Evolutionary conservation across 2,888 invertebrate species (phyloP), one percentile per base, ranked within the genome.

Genomic region (Lasioglossum marginatum): DNA sequence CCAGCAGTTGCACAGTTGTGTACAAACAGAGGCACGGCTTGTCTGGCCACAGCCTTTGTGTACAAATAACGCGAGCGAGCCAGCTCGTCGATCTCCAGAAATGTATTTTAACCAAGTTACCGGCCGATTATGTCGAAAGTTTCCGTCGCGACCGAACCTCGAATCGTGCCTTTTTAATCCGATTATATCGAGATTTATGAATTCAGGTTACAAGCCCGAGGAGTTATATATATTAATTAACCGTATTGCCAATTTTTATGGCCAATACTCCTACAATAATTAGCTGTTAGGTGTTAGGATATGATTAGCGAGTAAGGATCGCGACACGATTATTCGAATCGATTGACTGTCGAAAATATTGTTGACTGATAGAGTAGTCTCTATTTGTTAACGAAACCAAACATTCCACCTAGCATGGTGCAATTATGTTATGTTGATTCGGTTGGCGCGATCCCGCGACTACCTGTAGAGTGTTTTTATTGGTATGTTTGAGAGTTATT

Each of bases 191-290:
- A 12, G 14, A 14, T 66, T 73, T 72, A 4, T 31, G 45, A 81
- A 31, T 23, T 72, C 40, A 3, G 19, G 27, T 48, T 14, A 23
- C 63, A 37, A 52, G 45, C 48, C 75, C 31, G 27, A 16, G n/a
- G 40, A 37, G 57, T 60, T 80, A 4, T 72, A n/a, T 60, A 27
- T n/a, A n/a, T 60, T 27, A 37, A 27, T 78, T 70, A 78, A 66
- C 70, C 72, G 16, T 66, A 60, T 76, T 76, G 14, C 19, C 68
- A 12, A 37, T 57, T 72, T 79, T 76, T 76, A 76, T 68, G 48
- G 57, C 43, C 31, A 52, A 77, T 70, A 80, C 88, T 88, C 82
- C 84, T 88, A 72, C 45, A 81, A 27, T 73, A 80, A 80, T 83
- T 66, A 86, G 72, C 83, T 37, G 60, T 43, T 73, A 40, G 19